Conservation (phyloP, 2,888 invertebrate species). For the Julus scandinavius region DNA sequence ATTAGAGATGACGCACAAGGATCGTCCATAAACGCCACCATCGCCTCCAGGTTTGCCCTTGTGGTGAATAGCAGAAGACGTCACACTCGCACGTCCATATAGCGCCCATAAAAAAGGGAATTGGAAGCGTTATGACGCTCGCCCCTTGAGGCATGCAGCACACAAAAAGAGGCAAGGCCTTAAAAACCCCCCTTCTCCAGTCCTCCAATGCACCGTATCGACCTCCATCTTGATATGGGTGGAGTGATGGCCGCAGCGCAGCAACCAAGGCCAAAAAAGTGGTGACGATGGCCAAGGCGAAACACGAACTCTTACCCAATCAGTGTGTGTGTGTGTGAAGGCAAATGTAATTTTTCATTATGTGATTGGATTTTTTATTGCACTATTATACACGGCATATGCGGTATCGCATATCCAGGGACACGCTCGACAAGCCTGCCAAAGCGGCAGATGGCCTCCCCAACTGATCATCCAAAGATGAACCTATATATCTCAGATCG, state of each 20-base stretch:
- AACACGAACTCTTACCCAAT: constrained; percentile 40
- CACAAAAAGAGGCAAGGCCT: background rate
- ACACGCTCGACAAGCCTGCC: background rate
- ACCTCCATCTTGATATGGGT: constrained; percentile 45
- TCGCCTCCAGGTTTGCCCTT: too few species aligned
- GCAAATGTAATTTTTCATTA: constrained; percentile 45
- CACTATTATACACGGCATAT: constrained; percentile 12
- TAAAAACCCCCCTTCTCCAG: background rate
- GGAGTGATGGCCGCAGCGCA: constrained; percentile 40
- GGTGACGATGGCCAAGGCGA: constrained; percentile 44
- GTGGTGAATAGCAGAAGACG: background rate
- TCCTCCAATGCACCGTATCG: background rate
- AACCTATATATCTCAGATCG: background rate
- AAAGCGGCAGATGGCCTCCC: background rate
- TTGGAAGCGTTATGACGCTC: background rate
- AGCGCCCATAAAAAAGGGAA: background rate
- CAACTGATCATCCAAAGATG: background rate
- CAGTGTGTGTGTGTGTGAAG: background rate
- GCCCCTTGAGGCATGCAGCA: constrained; percentile 7
- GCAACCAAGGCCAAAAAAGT: constrained; percentile 34
- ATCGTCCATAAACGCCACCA: too few species aligned
- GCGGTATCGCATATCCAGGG: constrained; percentile 11
- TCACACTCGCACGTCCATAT: background rate
- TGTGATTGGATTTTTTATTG: constrained; percentile 25
- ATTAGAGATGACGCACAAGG: too few species aligned